Conservation (phyloP, 2,888 invertebrate genomes). For the Apodemia duryi region DNA sequence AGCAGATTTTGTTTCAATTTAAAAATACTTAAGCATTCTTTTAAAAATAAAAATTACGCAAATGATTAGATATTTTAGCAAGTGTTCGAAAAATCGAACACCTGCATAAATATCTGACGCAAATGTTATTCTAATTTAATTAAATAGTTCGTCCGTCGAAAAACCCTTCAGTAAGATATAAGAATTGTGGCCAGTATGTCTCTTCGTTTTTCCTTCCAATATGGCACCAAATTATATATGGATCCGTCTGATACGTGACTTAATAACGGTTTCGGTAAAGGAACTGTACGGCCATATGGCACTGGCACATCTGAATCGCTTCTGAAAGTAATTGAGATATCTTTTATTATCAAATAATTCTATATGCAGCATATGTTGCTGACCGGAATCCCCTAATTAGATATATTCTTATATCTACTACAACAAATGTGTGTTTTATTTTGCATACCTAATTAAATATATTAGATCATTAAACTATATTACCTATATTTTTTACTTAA, state of each 20-base stretch:
- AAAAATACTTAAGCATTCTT: no score
- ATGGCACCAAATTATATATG: conserved; percentile 44
- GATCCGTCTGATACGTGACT: conserved; percentile 25
- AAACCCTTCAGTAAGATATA: conserved; percentile 78
- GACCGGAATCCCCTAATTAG: not conserved
- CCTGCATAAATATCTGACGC: conserved; percentile 76
- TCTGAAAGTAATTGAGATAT: conserved; percentile 53
- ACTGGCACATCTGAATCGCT: conserved; percentile 80
- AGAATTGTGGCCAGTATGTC: conserved; percentile 74
- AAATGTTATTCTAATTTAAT: conserved; percentile 79
- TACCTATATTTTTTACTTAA: no score
- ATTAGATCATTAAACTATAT: no score
- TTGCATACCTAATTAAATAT: no score
- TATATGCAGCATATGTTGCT: not conserved
- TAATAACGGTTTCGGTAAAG: conserved; percentile 36
- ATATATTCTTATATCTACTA: no score
- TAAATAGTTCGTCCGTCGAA: conserved; percentile 74
- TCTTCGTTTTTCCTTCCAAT: conserved; percentile 61
- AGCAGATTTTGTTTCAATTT: no score
- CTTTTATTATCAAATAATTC: conserved; percentile 11
- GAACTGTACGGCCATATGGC: conserved; percentile 81
- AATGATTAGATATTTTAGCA: no score
- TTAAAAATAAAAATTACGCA: no score
- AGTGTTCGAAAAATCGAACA: conserved; percentile 53
- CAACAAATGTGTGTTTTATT: no score